Percentiles rank a stretch among this genome's conserved stretches.
Conservation (phyloP, 2,113 vertebrate species). For the Verasper variegatus region DNA sequence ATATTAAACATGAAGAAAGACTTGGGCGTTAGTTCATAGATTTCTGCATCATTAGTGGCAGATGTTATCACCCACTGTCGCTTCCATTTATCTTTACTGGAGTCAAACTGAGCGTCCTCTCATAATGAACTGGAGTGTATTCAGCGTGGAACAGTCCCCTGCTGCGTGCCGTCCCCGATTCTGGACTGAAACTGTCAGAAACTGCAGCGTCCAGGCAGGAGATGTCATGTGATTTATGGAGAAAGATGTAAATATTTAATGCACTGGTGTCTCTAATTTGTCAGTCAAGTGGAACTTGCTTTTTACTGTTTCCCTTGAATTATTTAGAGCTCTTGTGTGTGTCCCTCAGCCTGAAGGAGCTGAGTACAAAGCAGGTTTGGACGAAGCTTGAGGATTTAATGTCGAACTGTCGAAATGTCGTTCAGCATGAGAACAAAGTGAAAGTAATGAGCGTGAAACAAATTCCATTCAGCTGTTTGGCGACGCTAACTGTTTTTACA, state of each 20-base stretch:
- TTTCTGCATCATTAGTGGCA: too few relatives aligned
- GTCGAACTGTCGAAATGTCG: slow-evolving; percentile 17
- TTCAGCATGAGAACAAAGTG: slow-evolving; percentile 24
- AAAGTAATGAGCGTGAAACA: background rate
- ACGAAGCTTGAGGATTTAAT: background rate
- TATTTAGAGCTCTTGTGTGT: slow-evolving; percentile 46
- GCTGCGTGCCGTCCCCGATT: slow-evolving; percentile 58
- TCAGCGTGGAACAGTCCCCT: background rate
- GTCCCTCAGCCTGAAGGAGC: background rate
- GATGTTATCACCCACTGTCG: background rate
- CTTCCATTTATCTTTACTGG: background rate
- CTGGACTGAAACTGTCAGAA: slow-evolving; percentile 47
- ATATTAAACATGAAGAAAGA: background rate
- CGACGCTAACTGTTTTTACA: too few relatives aligned
- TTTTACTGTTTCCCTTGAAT: slow-evolving; percentile 49
- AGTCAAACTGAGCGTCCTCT: background rate
- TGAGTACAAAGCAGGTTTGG: slow-evolving; percentile 23
- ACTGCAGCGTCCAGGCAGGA: slow-evolving; percentile 15
- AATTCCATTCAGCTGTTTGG: too few relatives aligned
- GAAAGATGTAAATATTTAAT: slow-evolving; percentile 36
- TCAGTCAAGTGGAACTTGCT: slow-evolving; percentile 27
- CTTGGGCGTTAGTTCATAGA: background rate
- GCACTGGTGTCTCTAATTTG: slow-evolving; percentile 1
- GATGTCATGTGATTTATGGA: slow-evolving; percentile 26
- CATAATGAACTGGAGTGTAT: background rate